Percentiles rank a stretch among this genome's conserved stretches.
Conservation (phyloP, 2,113 vertebrate species). For the Morone saxatilis region DNA sequence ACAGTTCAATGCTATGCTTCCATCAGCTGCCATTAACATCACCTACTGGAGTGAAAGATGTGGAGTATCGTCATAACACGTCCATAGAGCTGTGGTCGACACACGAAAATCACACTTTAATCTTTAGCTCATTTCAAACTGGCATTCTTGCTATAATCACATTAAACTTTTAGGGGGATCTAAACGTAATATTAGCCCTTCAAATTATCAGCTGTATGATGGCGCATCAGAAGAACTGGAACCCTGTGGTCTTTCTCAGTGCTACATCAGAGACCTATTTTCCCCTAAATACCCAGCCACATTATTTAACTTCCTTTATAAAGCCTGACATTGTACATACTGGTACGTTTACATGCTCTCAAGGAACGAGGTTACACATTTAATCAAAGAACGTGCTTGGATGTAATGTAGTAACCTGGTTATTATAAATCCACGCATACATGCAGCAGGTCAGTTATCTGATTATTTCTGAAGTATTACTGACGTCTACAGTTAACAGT, state of each 20-base stretch:
- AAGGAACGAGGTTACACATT: too few species aligned
- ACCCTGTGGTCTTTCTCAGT: neutral
- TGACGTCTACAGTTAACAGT: neutral
- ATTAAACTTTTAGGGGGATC: too few species aligned
- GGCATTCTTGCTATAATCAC: neutral
- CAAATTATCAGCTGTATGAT: too few species aligned
- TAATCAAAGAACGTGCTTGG: too few species aligned
- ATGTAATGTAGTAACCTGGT: neutral
- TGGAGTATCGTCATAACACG: neutral
- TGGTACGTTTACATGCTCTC: neutral
- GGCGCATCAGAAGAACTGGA: too few species aligned
- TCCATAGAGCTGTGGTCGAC: neutral
- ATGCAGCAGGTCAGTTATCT: neutral
- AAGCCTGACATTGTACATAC: too few species aligned
- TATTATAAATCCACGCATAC: neutral
- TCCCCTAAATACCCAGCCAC: neutral
- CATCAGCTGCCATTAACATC: slow-evolving; percentile 9
- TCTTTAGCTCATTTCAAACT: neutral
- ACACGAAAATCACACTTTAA: neutral
- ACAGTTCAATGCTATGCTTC: neutral
- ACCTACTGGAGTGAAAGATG: neutral
- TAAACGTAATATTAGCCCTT: too few species aligned
- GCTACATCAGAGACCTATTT: neutral
- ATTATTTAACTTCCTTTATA: neutral
- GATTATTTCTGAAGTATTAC: neutral